These are phyloP conservation scores for Amblyopsis hoosieri DNA, from an alignment of 2,797 vertebrate genomes.

Conservation along the genomic window DNA sequence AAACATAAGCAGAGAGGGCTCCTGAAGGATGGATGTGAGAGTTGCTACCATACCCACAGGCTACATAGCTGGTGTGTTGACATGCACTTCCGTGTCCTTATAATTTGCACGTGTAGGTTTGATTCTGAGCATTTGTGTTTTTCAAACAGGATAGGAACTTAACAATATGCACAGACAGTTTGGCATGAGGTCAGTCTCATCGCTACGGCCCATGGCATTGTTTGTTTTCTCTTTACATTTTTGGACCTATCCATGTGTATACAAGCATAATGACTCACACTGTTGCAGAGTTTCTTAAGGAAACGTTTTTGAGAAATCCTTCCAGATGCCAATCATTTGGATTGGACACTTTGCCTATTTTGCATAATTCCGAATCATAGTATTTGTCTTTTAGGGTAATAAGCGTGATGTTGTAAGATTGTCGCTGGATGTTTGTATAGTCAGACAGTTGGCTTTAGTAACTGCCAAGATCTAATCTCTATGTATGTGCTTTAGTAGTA, in stretches of 20 bases:
- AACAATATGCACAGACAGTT: too few relatives aligned
- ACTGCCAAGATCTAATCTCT: slow-evolving; percentile 56
- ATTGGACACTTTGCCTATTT: slow-evolving; percentile 47
- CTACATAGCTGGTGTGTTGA: not conserved
- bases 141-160: too few relatives aligned
- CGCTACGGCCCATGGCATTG: too few relatives aligned
- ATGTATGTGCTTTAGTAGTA: slow-evolving; percentile 4
- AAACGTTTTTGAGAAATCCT: slow-evolving; percentile 16
- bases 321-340: slow-evolving; percentile 12
- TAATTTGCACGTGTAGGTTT: not conserved
- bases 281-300: not conserved
- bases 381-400: slow-evolving; percentile 54
- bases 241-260: not conserved
- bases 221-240: too few relatives aligned
- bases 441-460: slow-evolving; percentile 51
- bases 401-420: slow-evolving; percentile 56
- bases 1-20: slow-evolving; percentile 50
- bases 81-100: not conserved
- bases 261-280: not conserved
- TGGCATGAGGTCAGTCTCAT: too few relatives aligned
- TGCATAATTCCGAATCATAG: slow-evolving; percentile 47
- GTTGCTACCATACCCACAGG: slow-evolving; percentile 34
- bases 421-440: slow-evolving; percentile 53
- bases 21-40: slow-evolving; percentile 32
- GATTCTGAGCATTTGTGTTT: not conserved